Conservation (phyloP, 2,888 invertebrate species). For the Andrena flavipes region DNA sequence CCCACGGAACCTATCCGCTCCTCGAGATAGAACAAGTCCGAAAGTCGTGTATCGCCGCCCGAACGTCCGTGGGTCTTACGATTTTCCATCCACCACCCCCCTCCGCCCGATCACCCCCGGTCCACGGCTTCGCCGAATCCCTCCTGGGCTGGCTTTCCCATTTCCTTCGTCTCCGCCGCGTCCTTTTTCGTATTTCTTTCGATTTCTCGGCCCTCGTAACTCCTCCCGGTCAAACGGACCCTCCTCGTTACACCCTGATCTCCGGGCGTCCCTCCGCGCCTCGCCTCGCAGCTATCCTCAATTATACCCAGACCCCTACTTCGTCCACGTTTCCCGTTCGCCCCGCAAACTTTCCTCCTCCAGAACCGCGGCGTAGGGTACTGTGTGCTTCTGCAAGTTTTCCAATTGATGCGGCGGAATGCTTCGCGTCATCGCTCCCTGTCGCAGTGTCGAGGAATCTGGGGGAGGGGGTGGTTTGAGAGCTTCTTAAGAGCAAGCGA, state of each 20-base stretch:
- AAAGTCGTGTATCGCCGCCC: constrained; percentile 45
- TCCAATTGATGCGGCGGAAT: no score
- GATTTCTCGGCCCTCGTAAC: constrained; percentile 31
- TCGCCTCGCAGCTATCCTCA: constrained; percentile 21
- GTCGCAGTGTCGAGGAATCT: no score
- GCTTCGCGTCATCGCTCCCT: no score
- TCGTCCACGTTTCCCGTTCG: neutral
- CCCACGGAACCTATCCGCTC: constrained; percentile 39
- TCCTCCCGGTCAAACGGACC: constrained; percentile 22
- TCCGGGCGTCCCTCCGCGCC: constrained; percentile 8
- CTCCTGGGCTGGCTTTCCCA: neutral
- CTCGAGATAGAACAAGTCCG: constrained; percentile 47
- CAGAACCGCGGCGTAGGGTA: no score
- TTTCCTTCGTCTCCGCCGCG: neutral
- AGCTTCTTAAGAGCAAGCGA: no score
- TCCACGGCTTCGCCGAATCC: neutral
- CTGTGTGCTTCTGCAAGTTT: no score
- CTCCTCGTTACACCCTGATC: constrained; percentile 34
- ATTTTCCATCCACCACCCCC: constrained; percentile 24
- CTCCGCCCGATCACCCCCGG: neutral
- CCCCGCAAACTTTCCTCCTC: neutral
- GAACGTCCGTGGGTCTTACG: constrained; percentile 28
- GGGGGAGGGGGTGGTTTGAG: no score
- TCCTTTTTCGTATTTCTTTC: constrained; percentile 35
- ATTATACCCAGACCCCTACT: constrained; percentile 39